phyloP scores from a whole-genome alignment of 1,140 invertebrate species.

The Drosophila nebulosa region DNA sequence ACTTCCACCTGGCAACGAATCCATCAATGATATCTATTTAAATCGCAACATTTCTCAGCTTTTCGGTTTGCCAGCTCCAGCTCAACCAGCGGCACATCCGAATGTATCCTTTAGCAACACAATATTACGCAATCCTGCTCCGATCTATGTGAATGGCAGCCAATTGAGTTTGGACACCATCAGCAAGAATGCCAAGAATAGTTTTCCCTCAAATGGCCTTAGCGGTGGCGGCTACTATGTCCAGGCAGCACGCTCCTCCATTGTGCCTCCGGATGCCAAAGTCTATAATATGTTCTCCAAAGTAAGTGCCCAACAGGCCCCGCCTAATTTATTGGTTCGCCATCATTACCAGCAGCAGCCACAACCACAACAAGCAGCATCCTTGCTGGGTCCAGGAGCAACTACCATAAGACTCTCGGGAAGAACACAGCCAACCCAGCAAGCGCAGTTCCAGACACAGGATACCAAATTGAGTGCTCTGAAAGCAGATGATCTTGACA shows the following conservation, averaged over 20 bases:
- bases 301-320: conserved; percentile 50
- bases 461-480: conserved; percentile 10
- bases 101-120: conserved; percentile 76
- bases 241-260: conserved; percentile 50
- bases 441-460: background rate
- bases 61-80: conserved; percentile 46
- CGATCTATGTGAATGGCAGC: conserved; percentile 72
- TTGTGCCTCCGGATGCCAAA: conserved; percentile 57
- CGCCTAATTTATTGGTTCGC: conserved; percentile 58
- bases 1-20: conserved; percentile 49
- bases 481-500: conserved; percentile 83
- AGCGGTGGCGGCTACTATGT: conserved; percentile 68
- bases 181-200: conserved; percentile 66
- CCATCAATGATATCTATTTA: conserved; percentile 76
- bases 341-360: conserved; percentile 47
- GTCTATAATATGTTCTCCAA: conserved; percentile 79
- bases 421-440: conserved; percentile 34
- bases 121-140: conserved; percentile 47
- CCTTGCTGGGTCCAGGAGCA: conserved; percentile 13
- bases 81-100: conserved; percentile 62
- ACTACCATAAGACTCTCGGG: conserved; percentile 47
- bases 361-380: conserved; percentile 11
- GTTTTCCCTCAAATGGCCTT: conserved; percentile 21
- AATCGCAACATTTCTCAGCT: conserved; percentile 75
- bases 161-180: conserved; percentile 59